A percentile compares a stretch with the other conserved stretches of the same genome.
These are phyloP conservation scores for Pollicipes pollicipes DNA, from an alignment of 1,140 invertebrate genomes.

Conservation along the genomic window DNA sequence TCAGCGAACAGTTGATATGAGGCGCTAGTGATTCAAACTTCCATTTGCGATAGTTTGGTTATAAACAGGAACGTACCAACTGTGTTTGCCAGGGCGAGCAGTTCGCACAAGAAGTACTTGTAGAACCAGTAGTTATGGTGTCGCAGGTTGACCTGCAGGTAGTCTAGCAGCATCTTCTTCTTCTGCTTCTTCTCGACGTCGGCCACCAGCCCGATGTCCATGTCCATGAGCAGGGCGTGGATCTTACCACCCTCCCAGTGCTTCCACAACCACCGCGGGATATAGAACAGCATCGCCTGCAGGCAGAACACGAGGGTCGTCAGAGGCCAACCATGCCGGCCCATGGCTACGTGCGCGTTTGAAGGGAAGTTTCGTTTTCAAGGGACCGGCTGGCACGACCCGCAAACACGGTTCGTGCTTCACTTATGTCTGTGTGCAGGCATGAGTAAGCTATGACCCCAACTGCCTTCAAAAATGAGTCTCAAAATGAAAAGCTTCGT, in stretches of 20 bases:
- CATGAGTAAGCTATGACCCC: too few species aligned
- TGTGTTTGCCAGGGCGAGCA: slow-evolving; percentile 72
- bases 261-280: slow-evolving; percentile 89
- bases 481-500: too few species aligned
- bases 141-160: slow-evolving; percentile 74
- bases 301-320: slow-evolving; percentile 22
- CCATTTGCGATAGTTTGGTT: too few species aligned
- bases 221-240: slow-evolving; percentile 82
- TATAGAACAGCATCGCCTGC: slow-evolving; percentile 89
- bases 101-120: slow-evolving; percentile 81
- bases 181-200: slow-evolving; percentile 89
- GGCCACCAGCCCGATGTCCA: slow-evolving; percentile 33
- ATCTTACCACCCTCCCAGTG: slow-evolving; percentile 92
- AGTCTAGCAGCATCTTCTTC: slow-evolving; percentile 85
- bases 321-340: too few species aligned
- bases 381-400: too few species aligned
- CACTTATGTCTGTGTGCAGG: too few species aligned
- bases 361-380: too few species aligned
- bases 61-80: slow-evolving; percentile 54
- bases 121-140: slow-evolving; percentile 95
- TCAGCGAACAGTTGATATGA: too few species aligned
- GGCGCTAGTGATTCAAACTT: too few species aligned
- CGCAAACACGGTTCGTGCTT: too few species aligned
- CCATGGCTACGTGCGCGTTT: too few species aligned
- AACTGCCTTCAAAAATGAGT: too few species aligned